Base-by-base conservation (phyloP, 2,113 vertebrate genomes). In the Castor canadensis region DNA sequence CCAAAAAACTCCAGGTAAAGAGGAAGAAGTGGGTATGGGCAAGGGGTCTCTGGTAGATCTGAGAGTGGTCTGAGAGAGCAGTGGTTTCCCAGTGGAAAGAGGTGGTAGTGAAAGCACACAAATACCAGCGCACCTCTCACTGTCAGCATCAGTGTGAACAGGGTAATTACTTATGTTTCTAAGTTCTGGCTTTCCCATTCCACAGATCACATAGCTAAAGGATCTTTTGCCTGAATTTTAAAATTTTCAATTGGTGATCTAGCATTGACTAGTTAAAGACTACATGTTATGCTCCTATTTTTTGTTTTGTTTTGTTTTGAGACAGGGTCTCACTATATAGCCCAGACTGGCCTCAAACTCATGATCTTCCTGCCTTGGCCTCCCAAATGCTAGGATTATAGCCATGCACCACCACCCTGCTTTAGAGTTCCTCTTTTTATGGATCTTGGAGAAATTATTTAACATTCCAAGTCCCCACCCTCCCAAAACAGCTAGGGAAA, bases 231-330 rank as follows among this genome's bases (percentile, higher is more conserved):
- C 66, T 86, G n/a, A 54, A 82, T 71, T 80, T 94, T 67, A 58
- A 58, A 80, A 12, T 56, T 96, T 88, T 69, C 71, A 89, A 40
- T 67, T 93, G 47, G 64, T 77, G 24, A 77, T 88, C 24, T 86
- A 60, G n/a, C 24, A 13, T 2, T 56, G 69, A 91, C 64, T 47
- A 28, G 16, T 67, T 91, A 67, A 94, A 95, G 15, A 1, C 9
- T 84, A 0, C 32, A 12, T 66, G 16, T 71, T 52, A 38, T 28
- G 45, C 4, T 20, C 3, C 8, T 7, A 24, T 83, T 2, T 66
- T 3, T 60, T n/a, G n/a, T n/a, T n/a, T n/a, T n/a, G n/a, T n/a
- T n/a, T n/a, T n/a, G n/a, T n/a, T n/a, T n/a, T n/a, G n/a, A n/a
- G n/a, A n/a, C n/a, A n/a, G n/a, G n/a, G n/a, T n/a, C n/a, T n/a